Evolutionary conservation across 2,888 invertebrate genomes (phyloP).

Genomic region (Aphodius granarius): DNA sequence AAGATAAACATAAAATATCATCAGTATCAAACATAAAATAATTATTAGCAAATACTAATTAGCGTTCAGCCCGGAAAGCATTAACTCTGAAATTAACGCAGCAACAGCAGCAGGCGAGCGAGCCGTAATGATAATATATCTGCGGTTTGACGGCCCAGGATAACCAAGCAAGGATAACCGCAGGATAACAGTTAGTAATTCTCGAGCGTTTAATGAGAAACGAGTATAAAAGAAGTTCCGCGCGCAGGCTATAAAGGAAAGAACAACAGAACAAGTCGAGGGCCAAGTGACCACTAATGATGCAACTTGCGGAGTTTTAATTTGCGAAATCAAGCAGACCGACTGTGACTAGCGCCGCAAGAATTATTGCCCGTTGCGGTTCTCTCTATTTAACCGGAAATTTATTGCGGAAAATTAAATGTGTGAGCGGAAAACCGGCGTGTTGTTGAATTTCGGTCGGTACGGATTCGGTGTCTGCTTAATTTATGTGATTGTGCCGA

Average conservation of each 20-base stretch:
- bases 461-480: constrained; percentile 33
- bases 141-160: neutral
- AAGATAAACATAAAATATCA: neutral
- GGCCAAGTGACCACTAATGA: constrained; percentile 41
- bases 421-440: too few relatives aligned
- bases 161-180: neutral
- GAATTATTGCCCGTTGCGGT: constrained; percentile 37
- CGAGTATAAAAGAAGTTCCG: neutral
- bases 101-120: neutral
- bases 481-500: constrained; percentile 35
- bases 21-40: neutral
- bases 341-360: constrained; percentile 32
- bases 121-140: neutral
- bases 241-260: neutral
- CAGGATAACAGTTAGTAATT: neutral
- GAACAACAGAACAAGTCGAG: constrained; percentile 6
- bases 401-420: constrained; percentile 40
- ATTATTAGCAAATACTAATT: neutral
- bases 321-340: constrained; percentile 37
- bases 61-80: neutral
- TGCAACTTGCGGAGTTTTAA: constrained; percentile 40
- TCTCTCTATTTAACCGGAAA: constrained; percentile 39
- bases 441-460: constrained; percentile 38
- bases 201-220: neutral
- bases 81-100: neutral